Evolutionary conservation across 2,113 vertebrate genomes (phyloP).

Genomic region (Suricata suricatta): DNA sequence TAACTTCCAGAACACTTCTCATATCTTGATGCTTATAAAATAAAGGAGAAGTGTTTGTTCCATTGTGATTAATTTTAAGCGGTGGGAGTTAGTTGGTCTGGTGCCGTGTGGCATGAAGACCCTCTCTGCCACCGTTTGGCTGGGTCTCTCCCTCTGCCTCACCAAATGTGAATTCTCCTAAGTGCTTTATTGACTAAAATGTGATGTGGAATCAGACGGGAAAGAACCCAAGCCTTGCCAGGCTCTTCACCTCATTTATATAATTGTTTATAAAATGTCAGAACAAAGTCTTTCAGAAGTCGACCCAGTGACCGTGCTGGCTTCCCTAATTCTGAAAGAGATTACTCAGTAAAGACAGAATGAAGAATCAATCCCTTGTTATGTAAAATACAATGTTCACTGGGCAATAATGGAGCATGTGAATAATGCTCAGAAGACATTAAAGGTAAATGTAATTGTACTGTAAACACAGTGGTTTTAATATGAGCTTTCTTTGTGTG

Average conservation of each 20-base stretch:
- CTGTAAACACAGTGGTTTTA: slow-evolving; percentile 75
- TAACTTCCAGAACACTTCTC: background rate
- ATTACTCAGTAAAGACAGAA: background rate
- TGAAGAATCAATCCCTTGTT: background rate
- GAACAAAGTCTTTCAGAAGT: background rate
- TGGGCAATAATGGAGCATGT: slow-evolving; percentile 55
- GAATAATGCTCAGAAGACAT: slow-evolving; percentile 69
- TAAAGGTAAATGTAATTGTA: slow-evolving; percentile 76
- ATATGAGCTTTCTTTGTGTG: slow-evolving; percentile 53
- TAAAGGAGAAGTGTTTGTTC: background rate
- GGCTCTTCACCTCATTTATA: background rate
- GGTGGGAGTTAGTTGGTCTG: too few species aligned
- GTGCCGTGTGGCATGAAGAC: background rate
- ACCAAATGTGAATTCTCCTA: background rate
- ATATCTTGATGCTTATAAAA: background rate
- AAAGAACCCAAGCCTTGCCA: background rate
- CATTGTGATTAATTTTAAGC: background rate
- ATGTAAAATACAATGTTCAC: slow-evolving; percentile 56
- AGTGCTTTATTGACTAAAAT: background rate
- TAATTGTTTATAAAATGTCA: background rate
- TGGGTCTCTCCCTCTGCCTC: background rate
- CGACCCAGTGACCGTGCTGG: background rate
- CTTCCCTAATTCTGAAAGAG: background rate
- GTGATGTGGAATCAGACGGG: background rate
- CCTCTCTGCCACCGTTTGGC: background rate